Evolutionary conservation across 2,888 invertebrate species (phyloP).

Genomic region (Drosophila aldrichi): DNA sequence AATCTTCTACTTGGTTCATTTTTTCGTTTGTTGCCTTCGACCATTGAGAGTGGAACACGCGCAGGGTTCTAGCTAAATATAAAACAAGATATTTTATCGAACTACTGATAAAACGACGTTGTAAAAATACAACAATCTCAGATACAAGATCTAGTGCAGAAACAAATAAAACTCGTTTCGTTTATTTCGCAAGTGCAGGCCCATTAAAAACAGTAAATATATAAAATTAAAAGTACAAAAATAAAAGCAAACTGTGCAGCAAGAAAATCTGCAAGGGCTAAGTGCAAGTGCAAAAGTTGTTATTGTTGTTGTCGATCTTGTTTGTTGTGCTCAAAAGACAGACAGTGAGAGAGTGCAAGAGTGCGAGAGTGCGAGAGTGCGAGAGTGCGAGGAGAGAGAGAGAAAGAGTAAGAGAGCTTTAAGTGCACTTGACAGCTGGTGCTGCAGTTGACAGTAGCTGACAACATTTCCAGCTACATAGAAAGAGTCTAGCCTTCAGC

Average conservation of each 20-base stretch:
- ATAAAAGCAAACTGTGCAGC: constrained; percentile 29
- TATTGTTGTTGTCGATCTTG: constrained; percentile 48
- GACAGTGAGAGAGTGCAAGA: neutral
- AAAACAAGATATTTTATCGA: constrained; percentile 49
- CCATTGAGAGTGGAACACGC: constrained; percentile 23
- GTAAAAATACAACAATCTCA: constrained; percentile 28
- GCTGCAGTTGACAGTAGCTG: constrained; percentile 25
- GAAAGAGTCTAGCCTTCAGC: constrained; percentile 9
- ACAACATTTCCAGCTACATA: constrained; percentile 20
- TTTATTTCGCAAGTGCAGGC: constrained; percentile 38
- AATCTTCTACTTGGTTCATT: neutral
- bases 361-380: neutral
- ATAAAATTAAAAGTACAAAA: constrained; percentile 29
- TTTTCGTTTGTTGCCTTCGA: neutral
- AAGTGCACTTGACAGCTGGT: constrained; percentile 41
- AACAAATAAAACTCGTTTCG: constrained; percentile 47
- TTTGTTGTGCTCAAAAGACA: neutral
- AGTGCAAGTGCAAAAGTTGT: constrained; percentile 41
- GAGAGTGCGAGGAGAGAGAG: neutral
- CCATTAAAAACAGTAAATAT: constrained; percentile 42
- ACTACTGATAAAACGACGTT: constrained; percentile 48
- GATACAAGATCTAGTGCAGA: constrained; percentile 17
- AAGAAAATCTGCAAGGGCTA: constrained; percentile 43
- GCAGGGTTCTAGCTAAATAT: constrained; percentile 22
- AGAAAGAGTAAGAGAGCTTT: neutral